Conservation (phyloP, 2,797 vertebrate genomes). For the Sciurus carolinensis region DNA sequence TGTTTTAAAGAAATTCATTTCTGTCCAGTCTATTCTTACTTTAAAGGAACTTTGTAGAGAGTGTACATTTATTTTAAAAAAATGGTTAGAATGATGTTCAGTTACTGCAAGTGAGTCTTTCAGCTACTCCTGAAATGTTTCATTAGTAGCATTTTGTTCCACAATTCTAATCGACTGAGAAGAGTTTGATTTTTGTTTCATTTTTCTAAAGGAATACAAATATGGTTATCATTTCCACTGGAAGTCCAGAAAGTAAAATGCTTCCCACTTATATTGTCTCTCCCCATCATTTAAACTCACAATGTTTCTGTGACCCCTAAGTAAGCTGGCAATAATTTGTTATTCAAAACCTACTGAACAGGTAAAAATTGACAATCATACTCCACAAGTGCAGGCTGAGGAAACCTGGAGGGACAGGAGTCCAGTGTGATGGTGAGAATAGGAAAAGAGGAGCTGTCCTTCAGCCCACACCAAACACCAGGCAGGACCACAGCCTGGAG, state of each 20-base stretch:
- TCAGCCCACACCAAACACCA: background rate
- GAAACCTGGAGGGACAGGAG: too few relatives aligned
- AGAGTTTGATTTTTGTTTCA: conserved; percentile 77
- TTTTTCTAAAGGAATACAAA: conserved; percentile 25
- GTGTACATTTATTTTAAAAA: conserved; percentile 59
- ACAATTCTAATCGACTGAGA: conserved; percentile 68
- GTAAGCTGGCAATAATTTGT: background rate
- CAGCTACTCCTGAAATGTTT: conserved; percentile 72
- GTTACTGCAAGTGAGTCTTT: conserved; percentile 32
- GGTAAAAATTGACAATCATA: background rate
- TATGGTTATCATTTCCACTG: too few relatives aligned
- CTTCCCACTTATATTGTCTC: rapidly evolving
- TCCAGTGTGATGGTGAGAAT: rapidly evolving
- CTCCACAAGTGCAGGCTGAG: background rate
- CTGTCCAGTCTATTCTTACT: conserved; percentile 64
- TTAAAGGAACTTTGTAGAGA: conserved; percentile 68
- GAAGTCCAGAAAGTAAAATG: background rate
- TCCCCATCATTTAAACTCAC: background rate
- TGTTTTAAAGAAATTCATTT: conserved; percentile 79
- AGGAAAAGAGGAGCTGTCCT: rapidly evolving
- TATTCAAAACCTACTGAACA: background rate
- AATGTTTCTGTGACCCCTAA: background rate
- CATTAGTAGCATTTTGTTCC: conserved; percentile 72
- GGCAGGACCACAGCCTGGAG: background rate
- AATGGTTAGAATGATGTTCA: conserved; percentile 60